Evolutionary conservation across 2,888 invertebrate species (phyloP).

Genomic region (Diarsia brunnea): DNA sequence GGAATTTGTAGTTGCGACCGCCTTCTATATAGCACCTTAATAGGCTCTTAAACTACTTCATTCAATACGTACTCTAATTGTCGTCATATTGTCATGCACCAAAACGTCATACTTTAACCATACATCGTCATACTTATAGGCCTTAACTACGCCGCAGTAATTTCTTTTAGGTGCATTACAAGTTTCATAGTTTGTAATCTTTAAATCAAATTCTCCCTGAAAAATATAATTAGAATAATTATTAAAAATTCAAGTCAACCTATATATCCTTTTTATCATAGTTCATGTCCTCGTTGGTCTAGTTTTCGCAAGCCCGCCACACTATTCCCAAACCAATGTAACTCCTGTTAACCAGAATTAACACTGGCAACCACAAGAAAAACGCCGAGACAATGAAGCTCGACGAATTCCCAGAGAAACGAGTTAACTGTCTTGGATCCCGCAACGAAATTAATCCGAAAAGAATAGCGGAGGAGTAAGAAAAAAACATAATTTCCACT

Average conservation of each 20-base stretch:
- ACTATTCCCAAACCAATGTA: no score
- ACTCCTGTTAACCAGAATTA: no score
- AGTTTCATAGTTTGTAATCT: conserved; percentile 1
- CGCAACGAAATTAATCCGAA: no score
- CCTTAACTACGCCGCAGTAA: conserved; percentile 19
- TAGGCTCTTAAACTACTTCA: background rate
- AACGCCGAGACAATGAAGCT: no score
- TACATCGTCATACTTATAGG: conserved; percentile 1
- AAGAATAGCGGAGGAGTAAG: no score
- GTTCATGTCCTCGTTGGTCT: no score
- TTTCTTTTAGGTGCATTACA: conserved; percentile 40
- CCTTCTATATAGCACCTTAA: background rate
- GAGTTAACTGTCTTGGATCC: no score
- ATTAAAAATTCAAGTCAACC: background rate
- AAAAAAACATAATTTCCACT: no score
- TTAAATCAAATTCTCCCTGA: conserved; percentile 47
- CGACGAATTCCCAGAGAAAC: no score
- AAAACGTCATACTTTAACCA: conserved; percentile 36
- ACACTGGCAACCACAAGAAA: no score
- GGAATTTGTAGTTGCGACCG: no score
- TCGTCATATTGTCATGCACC: conserved; percentile 38
- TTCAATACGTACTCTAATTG: conserved; percentile 31
- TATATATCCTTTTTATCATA: background rate
- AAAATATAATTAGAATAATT: conserved; percentile 2
- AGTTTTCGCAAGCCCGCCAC: no score